These are phyloP conservation scores for Pipa parva DNA, from an alignment of 2,113 vertebrate species.

Conservation along the genomic window DNA sequence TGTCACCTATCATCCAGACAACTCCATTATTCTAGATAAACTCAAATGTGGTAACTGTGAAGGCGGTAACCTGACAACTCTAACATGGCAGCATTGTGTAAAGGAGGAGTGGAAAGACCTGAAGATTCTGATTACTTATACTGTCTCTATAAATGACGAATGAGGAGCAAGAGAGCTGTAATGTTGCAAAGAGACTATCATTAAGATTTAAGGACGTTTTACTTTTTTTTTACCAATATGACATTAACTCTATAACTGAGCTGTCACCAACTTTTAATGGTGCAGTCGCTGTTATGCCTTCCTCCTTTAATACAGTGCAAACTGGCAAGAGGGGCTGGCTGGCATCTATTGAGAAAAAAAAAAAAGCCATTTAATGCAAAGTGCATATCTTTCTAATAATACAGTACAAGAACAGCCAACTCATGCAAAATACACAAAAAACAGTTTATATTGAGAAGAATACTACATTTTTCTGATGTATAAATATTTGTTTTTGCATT, in stretches of 20 bases:
- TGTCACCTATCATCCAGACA: too few relatives aligned
- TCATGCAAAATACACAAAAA: background rate
- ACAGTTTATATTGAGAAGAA: slow-evolving; percentile 13
- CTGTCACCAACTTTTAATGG: background rate
- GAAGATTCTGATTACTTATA: too few relatives aligned
- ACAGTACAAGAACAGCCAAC: background rate
- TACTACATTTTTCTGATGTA: slow-evolving; percentile 43
- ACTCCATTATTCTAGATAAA: too few relatives aligned
- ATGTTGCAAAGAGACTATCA: too few relatives aligned
- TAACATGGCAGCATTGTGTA: too few relatives aligned
- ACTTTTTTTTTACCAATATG: too few relatives aligned
- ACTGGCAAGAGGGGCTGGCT: background rate
- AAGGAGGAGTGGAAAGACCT: too few relatives aligned
- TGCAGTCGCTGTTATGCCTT: background rate
- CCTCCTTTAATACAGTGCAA: background rate
- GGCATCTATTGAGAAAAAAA: background rate
- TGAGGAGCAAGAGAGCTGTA: too few relatives aligned
- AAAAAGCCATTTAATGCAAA: background rate
- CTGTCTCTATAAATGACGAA: too few relatives aligned
- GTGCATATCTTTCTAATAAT: background rate
- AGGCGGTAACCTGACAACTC: too few relatives aligned
- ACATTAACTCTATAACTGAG: background rate
- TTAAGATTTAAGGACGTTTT: background rate
- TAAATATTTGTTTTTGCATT: slow-evolving; percentile 44
- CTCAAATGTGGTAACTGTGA: too few relatives aligned